Evolutionary conservation across 2,888 invertebrate genomes (phyloP).

Genomic region (Therioaphis trifolii): DNA sequence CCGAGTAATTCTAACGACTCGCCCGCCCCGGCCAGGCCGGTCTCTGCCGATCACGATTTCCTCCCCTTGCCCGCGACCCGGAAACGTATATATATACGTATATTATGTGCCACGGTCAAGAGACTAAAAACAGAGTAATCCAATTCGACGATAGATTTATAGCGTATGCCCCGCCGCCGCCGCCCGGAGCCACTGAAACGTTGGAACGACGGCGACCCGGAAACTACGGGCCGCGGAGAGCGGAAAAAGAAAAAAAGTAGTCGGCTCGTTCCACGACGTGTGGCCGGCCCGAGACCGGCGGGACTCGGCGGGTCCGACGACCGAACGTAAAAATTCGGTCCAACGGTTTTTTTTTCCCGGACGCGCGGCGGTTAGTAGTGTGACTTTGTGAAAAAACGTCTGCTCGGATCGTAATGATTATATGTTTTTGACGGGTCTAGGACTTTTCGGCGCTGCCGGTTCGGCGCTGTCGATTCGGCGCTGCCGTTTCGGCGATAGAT

Average conservation of each 20-base stretch:
- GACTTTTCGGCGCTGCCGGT: too few relatives aligned
- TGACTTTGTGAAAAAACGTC: too few relatives aligned
- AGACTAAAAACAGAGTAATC: slow-evolving; percentile 46
- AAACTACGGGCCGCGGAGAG: neutral
- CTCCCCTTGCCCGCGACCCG: neutral
- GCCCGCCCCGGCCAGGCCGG: neutral
- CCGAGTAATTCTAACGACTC: slow-evolving; percentile 8
- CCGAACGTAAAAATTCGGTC: neutral
- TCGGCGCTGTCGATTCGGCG: too few relatives aligned
- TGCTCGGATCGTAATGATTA: too few relatives aligned
- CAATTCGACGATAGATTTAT: slow-evolving; percentile 52
- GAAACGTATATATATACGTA: neutral
- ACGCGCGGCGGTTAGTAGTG: too few relatives aligned
- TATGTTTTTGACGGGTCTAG: too few relatives aligned
- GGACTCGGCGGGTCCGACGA: neutral
- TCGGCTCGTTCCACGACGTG: neutral
- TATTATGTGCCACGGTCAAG: neutral
- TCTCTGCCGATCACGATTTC: neutral
- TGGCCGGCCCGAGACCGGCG: neutral
- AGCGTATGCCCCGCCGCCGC: too few relatives aligned
- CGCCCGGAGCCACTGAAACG: slow-evolving; percentile 3
- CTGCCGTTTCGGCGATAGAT: too few relatives aligned
- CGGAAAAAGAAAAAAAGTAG: too few relatives aligned
- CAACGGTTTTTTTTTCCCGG: too few relatives aligned
- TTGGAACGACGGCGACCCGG: slow-evolving; percentile 35